These are phyloP conservation scores for Drosophila insularis DNA, from an alignment of 1,140 invertebrate genomes.

Conservation along the genomic window DNA sequence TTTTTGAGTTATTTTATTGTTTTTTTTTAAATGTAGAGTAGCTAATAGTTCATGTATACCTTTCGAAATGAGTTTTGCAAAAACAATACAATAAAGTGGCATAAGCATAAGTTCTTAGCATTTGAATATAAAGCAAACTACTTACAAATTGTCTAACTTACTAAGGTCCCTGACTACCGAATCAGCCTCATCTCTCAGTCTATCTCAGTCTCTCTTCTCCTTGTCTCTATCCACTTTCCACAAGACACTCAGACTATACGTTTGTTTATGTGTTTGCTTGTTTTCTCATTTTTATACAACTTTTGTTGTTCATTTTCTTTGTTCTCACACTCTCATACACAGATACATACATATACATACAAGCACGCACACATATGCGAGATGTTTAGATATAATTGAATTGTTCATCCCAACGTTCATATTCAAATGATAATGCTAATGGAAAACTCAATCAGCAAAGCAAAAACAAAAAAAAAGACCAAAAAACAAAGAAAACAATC, in stretches of 20 bases:
- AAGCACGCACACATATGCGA: background rate
- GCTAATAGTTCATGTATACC: background rate
- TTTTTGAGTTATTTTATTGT: too few relatives aligned
- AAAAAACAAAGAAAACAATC: background rate
- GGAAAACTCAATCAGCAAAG: conserved; percentile 40
- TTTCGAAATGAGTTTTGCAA: conserved; percentile 36
- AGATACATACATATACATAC: background rate
- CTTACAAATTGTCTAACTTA: conserved; percentile 20
- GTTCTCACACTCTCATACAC: background rate
- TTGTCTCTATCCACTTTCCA: too few relatives aligned
- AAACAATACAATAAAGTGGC: conserved; percentile 73
- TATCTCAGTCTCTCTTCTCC: too few relatives aligned
- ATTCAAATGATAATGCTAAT: conserved; percentile 37
- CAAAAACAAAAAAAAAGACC: background rate
- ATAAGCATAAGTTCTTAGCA: conserved; percentile 67
- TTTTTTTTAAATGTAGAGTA: background rate
- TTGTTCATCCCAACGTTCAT: conserved; percentile 3
- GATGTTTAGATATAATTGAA: conserved; percentile 11
- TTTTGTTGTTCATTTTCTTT: conserved; percentile 15
- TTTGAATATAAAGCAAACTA: conserved; percentile 10
- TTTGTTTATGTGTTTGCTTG: background rate
- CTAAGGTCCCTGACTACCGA: background rate
- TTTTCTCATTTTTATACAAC: background rate
- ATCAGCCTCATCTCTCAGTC: background rate
- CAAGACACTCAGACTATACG: background rate